phyloP scores from a whole-genome alignment of 1,140 invertebrate species.

The Lasioglossum baleicum region DNA sequence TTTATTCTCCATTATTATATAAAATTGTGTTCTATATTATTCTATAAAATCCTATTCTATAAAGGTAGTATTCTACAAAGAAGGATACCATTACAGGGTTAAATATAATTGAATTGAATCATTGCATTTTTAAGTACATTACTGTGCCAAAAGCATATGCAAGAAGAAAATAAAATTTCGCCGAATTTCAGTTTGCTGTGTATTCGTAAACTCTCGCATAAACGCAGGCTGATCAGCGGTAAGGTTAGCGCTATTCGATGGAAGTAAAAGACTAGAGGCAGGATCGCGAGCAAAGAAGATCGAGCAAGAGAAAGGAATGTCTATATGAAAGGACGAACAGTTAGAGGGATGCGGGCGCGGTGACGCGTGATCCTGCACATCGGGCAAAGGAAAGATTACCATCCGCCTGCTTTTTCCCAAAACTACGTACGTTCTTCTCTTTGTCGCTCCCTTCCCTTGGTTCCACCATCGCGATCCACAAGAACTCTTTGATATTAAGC shows the following conservation, averaged over 20 bases:
- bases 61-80: too few relatives aligned
- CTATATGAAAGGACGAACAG: conserved; percentile 76
- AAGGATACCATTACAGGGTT: too few relatives aligned
- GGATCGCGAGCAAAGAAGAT: conserved; percentile 48
- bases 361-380: conserved; percentile 79
- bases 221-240: neutral
- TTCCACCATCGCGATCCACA: conserved; percentile 10
- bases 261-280: conserved; percentile 45
- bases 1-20: too few relatives aligned
- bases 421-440: conserved; percentile 49
- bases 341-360: conserved; percentile 64
- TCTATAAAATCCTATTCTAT: too few relatives aligned
- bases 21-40: too few relatives aligned
- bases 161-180: neutral
- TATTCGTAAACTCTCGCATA: too few relatives aligned
- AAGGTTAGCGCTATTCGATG: conserved; percentile 16
- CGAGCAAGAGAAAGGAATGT: conserved; percentile 74
- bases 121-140: too few relatives aligned
- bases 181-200: too few relatives aligned
- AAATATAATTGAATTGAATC: too few relatives aligned
- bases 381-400: conserved; percentile 79
- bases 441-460: conserved; percentile 32
- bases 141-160: neutral
- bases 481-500: conserved; percentile 69
- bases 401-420: conserved; percentile 71